Percentiles rank a stretch among this genome's conserved stretches.
These are phyloP conservation scores for Saguinus midas DNA, from an alignment of 2,113 vertebrate genomes.

Conservation along the genomic window DNA sequence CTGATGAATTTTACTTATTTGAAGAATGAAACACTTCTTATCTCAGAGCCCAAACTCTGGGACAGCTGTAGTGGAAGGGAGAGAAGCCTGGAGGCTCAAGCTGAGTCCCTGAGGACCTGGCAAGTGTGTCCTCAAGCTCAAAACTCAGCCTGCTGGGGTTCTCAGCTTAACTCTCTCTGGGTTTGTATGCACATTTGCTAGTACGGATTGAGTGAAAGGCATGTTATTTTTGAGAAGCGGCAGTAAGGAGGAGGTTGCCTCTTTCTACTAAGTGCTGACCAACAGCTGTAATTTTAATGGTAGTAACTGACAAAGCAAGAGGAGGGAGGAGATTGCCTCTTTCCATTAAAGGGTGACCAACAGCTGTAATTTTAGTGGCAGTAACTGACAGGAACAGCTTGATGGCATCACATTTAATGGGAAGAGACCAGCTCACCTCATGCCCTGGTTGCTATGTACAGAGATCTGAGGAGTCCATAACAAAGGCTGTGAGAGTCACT, in stretches of 20 bases:
- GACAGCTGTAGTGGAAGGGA: neutral
- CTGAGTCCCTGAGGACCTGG: neutral
- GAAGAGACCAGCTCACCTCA: constrained; percentile 47
- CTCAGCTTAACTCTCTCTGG: constrained; percentile 7
- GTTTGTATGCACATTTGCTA: neutral
- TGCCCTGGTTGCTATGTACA: constrained; percentile 67
- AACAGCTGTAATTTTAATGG: constrained; percentile 61
- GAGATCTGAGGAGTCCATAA: constrained; percentile 54
- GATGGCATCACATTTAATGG: constrained; percentile 67
- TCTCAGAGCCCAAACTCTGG: neutral
- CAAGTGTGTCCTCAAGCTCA: neutral
- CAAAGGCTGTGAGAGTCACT: constrained; percentile 46
- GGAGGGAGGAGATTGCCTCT: constrained; percentile 34
- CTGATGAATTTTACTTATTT: neutral
- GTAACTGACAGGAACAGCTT: constrained; percentile 61
- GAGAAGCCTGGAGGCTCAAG: neutral
- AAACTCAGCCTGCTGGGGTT: neutral
- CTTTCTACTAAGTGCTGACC: constrained; percentile 32
- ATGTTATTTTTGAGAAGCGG: constrained; percentile 45
- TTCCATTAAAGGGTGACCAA: constrained; percentile 35
- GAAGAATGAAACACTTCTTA: neutral
- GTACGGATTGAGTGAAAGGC: neutral
- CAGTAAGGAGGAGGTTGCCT: constrained; percentile 36
- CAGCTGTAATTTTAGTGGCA: constrained; percentile 60
- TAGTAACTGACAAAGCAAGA: constrained; percentile 19